Evolutionary conservation across 2,888 invertebrate species (phyloP).

Genomic region (Microdon myrmicae): DNA sequence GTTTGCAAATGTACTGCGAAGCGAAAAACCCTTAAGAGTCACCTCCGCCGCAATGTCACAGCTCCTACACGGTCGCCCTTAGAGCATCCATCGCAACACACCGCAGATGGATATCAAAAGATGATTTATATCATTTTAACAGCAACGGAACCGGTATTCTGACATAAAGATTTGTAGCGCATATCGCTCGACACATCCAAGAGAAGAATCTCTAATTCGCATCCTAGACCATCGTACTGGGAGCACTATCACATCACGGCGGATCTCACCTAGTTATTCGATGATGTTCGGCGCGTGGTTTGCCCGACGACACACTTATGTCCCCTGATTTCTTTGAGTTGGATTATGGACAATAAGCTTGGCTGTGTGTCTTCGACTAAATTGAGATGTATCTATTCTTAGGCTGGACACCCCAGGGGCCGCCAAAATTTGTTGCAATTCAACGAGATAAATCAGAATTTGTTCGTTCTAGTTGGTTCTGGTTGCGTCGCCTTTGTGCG

Average conservation of each 20-base stretch:
- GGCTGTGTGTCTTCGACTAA: constrained; percentile 19
- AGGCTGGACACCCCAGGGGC: constrained; percentile 17
- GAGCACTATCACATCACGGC: constrained; percentile 29
- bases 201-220: constrained; percentile 15
- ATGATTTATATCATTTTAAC: constrained; percentile 52
- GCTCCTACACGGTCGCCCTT: constrained; percentile 1
- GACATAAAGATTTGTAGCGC: constrained; percentile 53
- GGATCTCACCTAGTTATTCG: constrained; percentile 47
- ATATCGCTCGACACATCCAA: constrained; percentile 1
- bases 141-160: constrained; percentile 36
- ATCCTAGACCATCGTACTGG: constrained; percentile 6
- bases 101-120: constrained; percentile 31
- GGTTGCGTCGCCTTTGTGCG: constrained; percentile 48
- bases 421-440: constrained; percentile 35
- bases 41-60: constrained; percentile 14
- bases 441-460: constrained; percentile 45
- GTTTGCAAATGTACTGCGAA: constrained; percentile 31
- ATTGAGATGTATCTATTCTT: constrained; percentile 44
- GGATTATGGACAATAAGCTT: constrained; percentile 27
- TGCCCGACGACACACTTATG: constrained; percentile 39
- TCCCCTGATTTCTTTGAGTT: constrained; percentile 29
- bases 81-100: constrained; percentile 8
- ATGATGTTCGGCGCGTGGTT: too few relatives aligned
- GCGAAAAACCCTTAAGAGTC: constrained; percentile 9
- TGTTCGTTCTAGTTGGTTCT: constrained; percentile 24